Evolutionary conservation across 1,140 invertebrate species (phyloP), one percentile per base, ranked within the genome.

Genomic region (Oryctes rhinoceros): DNA sequence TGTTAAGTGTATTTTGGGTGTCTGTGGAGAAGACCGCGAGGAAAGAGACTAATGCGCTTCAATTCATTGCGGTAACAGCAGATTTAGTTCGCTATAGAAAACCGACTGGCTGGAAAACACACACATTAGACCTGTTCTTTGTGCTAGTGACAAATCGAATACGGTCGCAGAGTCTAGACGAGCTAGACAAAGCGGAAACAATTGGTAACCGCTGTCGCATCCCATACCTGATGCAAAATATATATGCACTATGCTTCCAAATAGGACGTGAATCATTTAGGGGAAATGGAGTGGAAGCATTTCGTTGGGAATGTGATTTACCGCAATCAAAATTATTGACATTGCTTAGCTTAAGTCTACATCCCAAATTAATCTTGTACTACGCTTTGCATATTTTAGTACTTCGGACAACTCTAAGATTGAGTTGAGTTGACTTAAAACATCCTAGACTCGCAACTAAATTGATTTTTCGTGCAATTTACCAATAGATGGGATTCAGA

Each of bases 41-140:
- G 77, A 20, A 39, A 53, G 48, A 78, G 49, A 53, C 77, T 78
- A 78, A 78, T 78, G 77, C 77, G 18, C 48, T 35, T 53, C 77
- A 78, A 78, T 78, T 78, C 77, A 78, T 78, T 59, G 77, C 49
- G 77, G 77, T 59, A 48, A 78, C 77, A 78, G 77, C 47, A 59
- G 77, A 78, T 78, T 76, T 78, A 59, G 77, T 59, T 15, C 20
- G 18, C 77, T 59, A 78, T 78, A 78, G 48, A 53, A 78, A 59
- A 59, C 48, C 77, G 77, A 78, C 49, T 59, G 49, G 18, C 15
- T 39, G 77, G 77, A 78, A 78, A 78, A 78, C 77, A 78, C 77
- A 59, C 24, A 78, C 77, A 78, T 78, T 53, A 76, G 75, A 48
- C 37, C 39, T 71, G 65, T 71, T 71, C 65, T 71, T 71, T 71